Base-by-base conservation (phyloP, 2,888 invertebrate genomes). In the Kuschelorhynchus macadamiae region DNA sequence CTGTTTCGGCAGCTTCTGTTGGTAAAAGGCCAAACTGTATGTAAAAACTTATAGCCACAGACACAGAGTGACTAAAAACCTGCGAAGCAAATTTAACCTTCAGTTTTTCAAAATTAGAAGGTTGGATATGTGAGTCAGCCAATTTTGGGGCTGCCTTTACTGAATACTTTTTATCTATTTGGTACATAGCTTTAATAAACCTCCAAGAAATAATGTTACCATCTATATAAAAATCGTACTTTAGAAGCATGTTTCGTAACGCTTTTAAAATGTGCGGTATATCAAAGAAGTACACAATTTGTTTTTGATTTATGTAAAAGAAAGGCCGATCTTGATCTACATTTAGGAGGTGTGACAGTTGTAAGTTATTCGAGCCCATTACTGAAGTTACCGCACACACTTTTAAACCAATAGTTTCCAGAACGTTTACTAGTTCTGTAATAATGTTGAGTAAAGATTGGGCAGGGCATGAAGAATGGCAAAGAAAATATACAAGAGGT, bases 201-300 rank as follows among this genome's bases (percentile, higher is more conserved):
- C 3, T n/a, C 61, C 61, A 61, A 32, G 52, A 61, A 39, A 61
- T 41, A 42, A 42, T 11, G 17, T 42, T 52, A 39, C 32, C 41
- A 61, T 61, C 32, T 18, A 61, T 44, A 8, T 21, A 7, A 60
- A 60, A 60, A 52, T 61, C 30, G 41, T 50, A 52, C 61, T 25
- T 25, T 25, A 25, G 25, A 25, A 25, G 25, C 25, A 25, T 25
- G 25, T 25, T 25, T 25, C 25, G 41, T 9, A 61, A 12, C 14
- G 61, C 61, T 41, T 61, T 61, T 39, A 52, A 41, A 30, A 61
- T 41, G 50, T 61, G 61, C 17, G 61, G 61, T 9, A 52, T 42
- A 52, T 61, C 61, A 61, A 61, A 61, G 32, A 61, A 20, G 18
- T 61, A 61, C 30, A 41, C 49, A 41, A 49, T 39, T 12, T 60